These are phyloP conservation scores for Hystrix brachyura DNA, from an alignment of 2,113 vertebrate species.

Conservation along the genomic window DNA sequence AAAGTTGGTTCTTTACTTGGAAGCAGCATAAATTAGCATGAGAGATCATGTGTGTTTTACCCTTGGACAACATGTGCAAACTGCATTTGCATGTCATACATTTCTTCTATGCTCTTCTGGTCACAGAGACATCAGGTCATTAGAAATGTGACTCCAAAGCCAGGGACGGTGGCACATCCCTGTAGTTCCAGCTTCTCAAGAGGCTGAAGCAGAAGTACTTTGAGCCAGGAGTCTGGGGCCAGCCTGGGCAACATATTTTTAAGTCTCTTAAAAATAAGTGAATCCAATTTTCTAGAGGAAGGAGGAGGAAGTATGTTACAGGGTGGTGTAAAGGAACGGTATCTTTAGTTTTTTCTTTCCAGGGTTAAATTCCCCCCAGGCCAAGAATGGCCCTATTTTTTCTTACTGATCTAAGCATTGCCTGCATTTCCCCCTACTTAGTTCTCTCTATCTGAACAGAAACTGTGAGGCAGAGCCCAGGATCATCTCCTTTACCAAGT, in stretches of 20 bases:
- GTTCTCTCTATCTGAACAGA: background rate
- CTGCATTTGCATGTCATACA: background rate
- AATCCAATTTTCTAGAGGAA: background rate
- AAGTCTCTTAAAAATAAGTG: background rate
- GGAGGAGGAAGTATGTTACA: background rate
- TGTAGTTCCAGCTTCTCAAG: background rate
- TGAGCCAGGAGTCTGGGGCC: background rate
- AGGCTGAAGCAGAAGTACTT: background rate
- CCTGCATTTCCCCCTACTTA: background rate
- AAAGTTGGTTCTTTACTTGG: conserved; percentile 4
- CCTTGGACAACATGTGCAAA: background rate
- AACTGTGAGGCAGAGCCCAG: conserved; percentile 18
- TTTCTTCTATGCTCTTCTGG: background rate
- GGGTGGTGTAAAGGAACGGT: background rate
- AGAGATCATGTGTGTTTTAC: background rate
- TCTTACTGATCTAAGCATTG: background rate
- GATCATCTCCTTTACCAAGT: conserved; percentile 17
- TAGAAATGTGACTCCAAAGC: background rate
- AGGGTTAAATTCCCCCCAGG: background rate
- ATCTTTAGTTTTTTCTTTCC: background rate
- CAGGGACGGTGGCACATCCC: background rate
- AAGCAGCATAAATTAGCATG: background rate
- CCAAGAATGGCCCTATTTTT: background rate
- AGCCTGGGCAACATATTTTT: background rate
- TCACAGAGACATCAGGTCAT: background rate